phyloP scores from a whole-genome alignment of 2,113 vertebrate species.

The Podarcis muralis region DNA sequence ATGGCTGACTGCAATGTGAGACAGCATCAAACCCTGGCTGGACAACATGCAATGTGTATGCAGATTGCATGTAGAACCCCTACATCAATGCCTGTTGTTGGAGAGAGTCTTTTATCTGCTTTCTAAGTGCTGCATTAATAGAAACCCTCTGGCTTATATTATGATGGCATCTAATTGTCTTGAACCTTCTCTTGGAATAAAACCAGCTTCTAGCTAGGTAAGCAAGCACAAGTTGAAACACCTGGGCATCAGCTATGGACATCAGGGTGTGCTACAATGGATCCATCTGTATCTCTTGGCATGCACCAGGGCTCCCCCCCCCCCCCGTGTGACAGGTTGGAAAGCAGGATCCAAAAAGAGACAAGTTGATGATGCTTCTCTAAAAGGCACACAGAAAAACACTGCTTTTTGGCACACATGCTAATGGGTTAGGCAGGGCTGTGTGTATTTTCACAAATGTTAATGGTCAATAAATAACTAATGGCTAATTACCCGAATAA shows the following conservation, averaged over 20 bases:
- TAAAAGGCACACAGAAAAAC: slow-evolving; percentile 28
- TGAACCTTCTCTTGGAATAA: slow-evolving; percentile 64
- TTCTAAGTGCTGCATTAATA: slow-evolving; percentile 31
- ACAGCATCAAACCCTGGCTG: background rate
- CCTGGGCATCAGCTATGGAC: slow-evolving; percentile 73
- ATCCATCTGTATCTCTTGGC: slow-evolving; percentile 73
- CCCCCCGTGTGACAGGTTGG: slow-evolving; percentile 64
- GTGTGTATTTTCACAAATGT: slow-evolving; percentile 42
- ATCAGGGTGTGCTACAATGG: slow-evolving; percentile 73
- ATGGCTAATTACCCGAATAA: slow-evolving; percentile 58
- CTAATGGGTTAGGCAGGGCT: slow-evolving; percentile 58
- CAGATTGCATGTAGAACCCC: background rate
- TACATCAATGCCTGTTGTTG: background rate
- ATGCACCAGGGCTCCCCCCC: slow-evolving; percentile 49
- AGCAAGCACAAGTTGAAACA: slow-evolving; percentile 72
- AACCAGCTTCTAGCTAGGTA: slow-evolving; percentile 67
- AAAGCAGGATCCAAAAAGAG: slow-evolving; percentile 63
- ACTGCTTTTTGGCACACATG: slow-evolving; percentile 64
- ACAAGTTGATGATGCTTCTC: background rate
- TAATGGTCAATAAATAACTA: slow-evolving; percentile 52
- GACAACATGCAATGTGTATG: background rate
- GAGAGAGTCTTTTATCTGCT: slow-evolving; percentile 30
- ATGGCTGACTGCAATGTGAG: background rate
- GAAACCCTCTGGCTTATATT: slow-evolving; percentile 59
- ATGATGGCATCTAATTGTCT: slow-evolving; percentile 49